Conservation (phyloP, 2,113 vertebrate genomes). For the Anarhynchus alexandrinus region DNA sequence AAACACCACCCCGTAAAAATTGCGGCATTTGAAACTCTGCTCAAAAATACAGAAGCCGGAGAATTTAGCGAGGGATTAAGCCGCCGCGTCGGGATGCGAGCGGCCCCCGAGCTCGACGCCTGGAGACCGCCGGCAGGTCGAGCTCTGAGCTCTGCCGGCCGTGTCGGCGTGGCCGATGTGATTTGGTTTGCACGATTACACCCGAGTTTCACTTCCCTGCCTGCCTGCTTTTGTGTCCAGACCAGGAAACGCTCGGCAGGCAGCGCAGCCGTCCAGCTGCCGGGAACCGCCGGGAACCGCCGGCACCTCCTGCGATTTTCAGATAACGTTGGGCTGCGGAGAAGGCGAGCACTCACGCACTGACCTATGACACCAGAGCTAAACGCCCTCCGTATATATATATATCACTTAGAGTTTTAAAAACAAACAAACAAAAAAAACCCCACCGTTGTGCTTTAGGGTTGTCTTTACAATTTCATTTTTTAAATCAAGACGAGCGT, state of each 20-base stretch:
- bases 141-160: not conserved
- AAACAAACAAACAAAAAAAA: not conserved
- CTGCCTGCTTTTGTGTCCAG: not conserved
- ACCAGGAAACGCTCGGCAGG: not conserved
- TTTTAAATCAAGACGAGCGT: not conserved
- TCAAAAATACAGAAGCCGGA: not conserved
- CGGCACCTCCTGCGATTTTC: not conserved
- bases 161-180: not conserved
- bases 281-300: not conserved
- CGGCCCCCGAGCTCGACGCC: not conserved
- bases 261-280: not conserved
- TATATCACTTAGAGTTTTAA: not conserved
- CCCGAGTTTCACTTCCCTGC: not conserved
- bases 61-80: not conserved
- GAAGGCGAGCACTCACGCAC: not conserved
- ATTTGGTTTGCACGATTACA: not conserved
- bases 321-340: not conserved
- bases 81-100: not conserved
- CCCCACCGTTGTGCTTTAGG: not conserved
- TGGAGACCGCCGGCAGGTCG: not conserved
- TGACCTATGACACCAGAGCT: not conserved
- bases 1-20: not conserved
- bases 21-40: rapidly evolving
- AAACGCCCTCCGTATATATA: rapidly evolving
- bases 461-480: rapidly evolving